Evolutionary conservation across 1,140 invertebrate genomes (phyloP), one percentile per base, ranked within the genome.

Genomic region (Drosophila sproati): DNA sequence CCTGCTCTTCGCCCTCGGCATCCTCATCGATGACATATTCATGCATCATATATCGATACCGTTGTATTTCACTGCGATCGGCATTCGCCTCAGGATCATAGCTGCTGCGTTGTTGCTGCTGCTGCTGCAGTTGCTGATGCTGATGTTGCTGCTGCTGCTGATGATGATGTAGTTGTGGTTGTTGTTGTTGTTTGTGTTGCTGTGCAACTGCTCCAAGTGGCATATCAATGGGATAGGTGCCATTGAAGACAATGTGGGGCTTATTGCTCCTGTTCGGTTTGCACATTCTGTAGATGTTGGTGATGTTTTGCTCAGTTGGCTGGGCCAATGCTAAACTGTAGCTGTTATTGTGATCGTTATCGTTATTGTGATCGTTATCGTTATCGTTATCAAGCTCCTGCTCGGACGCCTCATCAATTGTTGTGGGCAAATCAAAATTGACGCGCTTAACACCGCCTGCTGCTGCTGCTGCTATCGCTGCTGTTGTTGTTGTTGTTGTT

Each of bases 191-290:
- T 80, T 92, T 32, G 92, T 94, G 35, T 86, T 76, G 35, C 50
- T 52, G 71, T 43, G 39, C 39, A 43, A 29, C 52, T 29, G 52
- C 61, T 4, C 59, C 31, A 10, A 92, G 47, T 3, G 96, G 96
- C 75, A 94, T 93, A 88, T 97, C 96, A 51, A 97, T 97, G 2
- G 96, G 96, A 93, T 95, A 97, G 4, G 96, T 97, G 37, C 96
- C 96, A 57, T 96, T 96, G 87, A 97, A 97, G 43, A 97, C 94
- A 45, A 92, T 92, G 34, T 92, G 85, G 3, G 85, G 73, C 50
- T 89, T 82, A 5, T 50, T 55, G 39, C 45, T 43, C 3, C 8
- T 32, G 68, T 43, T 57, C 37, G 29, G 6, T 32, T 59, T 73
- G 37, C 29, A 35, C 28, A 61, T 32, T 28, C 47, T 59, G 6